A percentile compares a stretch with the other conserved stretches of the same genome.
phyloP scores from a whole-genome alignment of 2,888 invertebrate species.

The Cerceris ruficornis region DNA sequence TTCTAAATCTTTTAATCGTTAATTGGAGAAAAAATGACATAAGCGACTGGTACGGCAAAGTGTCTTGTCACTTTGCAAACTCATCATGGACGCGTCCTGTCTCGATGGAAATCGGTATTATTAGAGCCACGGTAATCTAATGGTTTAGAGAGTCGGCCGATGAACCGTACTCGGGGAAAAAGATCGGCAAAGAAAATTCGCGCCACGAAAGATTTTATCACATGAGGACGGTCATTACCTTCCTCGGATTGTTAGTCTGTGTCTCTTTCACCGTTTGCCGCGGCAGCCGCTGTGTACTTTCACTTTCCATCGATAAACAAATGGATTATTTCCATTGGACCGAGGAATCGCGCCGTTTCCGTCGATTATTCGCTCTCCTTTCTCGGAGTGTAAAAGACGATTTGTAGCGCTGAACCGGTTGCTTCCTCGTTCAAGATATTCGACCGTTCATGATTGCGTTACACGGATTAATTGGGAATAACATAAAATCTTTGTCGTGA shows the following conservation, averaged over 20 bases:
- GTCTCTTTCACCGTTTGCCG: constrained; percentile 19
- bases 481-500: too few species aligned
- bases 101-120: constrained; percentile 15
- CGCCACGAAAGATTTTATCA: constrained; percentile 17
- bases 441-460: too few species aligned
- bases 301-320: constrained; percentile 67
- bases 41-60: too few species aligned
- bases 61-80: too few species aligned
- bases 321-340: constrained; percentile 66
- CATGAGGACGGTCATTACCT: constrained; percentile 20
- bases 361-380: constrained; percentile 16
- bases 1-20: too few species aligned
- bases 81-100: not conserved
- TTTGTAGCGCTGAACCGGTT: too few species aligned
- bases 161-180: constrained; percentile 15
- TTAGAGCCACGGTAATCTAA: constrained; percentile 6
- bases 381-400: not conserved
- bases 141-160: constrained; percentile 15
- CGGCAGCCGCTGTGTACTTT: constrained; percentile 57
- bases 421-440: too few species aligned
- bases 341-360: constrained; percentile 22
- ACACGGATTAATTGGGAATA: too few species aligned
- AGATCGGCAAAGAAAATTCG: not conserved
- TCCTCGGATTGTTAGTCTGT: not conserved
- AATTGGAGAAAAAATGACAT: too few species aligned